Conservation (phyloP, 1,140 invertebrate species). For the Campoletis sonorensis region DNA sequence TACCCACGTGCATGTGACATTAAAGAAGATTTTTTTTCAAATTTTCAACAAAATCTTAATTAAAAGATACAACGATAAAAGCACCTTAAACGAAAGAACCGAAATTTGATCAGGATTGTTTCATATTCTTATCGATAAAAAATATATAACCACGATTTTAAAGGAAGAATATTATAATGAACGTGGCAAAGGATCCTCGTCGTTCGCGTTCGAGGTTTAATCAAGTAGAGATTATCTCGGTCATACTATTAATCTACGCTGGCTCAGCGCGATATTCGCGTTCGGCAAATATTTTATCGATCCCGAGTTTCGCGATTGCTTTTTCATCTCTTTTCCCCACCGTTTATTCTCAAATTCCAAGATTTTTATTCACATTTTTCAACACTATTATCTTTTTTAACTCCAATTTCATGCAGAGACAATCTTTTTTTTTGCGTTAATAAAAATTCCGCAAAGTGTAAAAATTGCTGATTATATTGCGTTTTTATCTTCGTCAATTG, state of each 20-base stretch:
- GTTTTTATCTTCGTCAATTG: too few species aligned
- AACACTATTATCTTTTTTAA: too few species aligned
- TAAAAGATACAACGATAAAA: too few species aligned
- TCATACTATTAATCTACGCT: background rate
- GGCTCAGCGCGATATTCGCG: conserved; percentile 3
- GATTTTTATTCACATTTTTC: background rate
- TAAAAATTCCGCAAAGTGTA: too few species aligned
- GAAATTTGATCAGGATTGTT: background rate
- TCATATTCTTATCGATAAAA: background rate
- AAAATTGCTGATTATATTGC: too few species aligned
- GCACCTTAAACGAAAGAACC: background rate
- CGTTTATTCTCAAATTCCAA: background rate
- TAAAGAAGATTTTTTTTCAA: too few species aligned
- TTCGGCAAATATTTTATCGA: conserved; percentile 7
- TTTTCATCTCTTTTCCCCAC: background rate
- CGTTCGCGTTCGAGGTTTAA: background rate
- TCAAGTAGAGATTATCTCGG: conserved; percentile 10
- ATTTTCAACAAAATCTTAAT: too few species aligned
- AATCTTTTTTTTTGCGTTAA: too few species aligned
- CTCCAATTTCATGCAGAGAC: too few species aligned
- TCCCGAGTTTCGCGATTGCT: background rate
- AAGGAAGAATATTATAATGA: background rate
- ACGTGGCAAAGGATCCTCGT: background rate
- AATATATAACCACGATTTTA: background rate
- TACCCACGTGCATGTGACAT: too few species aligned